Evolutionary conservation across 2,113 vertebrate species (phyloP), one percentile per base, ranked within the genome.

Genomic region (Lepus europaeus): DNA sequence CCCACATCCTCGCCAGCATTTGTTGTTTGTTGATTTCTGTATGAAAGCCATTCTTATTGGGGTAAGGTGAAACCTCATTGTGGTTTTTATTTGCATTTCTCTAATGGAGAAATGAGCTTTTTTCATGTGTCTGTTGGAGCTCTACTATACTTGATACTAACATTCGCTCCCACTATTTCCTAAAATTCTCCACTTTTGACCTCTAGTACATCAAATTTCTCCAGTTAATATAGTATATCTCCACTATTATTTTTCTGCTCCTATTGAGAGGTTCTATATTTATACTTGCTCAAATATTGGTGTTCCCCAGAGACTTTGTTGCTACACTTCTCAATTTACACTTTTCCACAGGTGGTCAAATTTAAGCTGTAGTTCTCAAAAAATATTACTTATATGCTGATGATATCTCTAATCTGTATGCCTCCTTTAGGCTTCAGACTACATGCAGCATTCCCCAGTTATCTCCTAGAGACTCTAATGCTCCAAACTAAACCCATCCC

Each of bases 361-460:
- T 82, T 56, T 36, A 86, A 72, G 64, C 25, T 83, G 36, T 82
- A 73, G 6, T 82, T 73, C 29, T 86, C 36, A 87, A 90, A 82
- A 87, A 90, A 82, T 82, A 56, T 61, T 63, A 9, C 23, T 39
- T 45, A 59, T 68, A 39, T 49, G 22, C 7, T 78, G 17, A 45
- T 87, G 45, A 2, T 83, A 77, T 74, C 31, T 90, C 14, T 69
- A 83, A 91, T 25, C 4, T 81, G 31, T 36, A 31, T n/a, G 29
- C 27, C 33, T 94, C 64, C 49, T 74, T 79, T 56, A 73, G 23
- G 45, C 19, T 84, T 88, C 64, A 83, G 56, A 66, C 3, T 72
- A 83, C 6, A 25, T 61, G 29, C 6, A 78, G 9, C 72, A 73
- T 64, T 17, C 56, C 31, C 14, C 66, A 82, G 66, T 59, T 84